phyloP scores from a whole-genome alignment of 2,888 invertebrate species.

The Xanthorhoe designata region DNA sequence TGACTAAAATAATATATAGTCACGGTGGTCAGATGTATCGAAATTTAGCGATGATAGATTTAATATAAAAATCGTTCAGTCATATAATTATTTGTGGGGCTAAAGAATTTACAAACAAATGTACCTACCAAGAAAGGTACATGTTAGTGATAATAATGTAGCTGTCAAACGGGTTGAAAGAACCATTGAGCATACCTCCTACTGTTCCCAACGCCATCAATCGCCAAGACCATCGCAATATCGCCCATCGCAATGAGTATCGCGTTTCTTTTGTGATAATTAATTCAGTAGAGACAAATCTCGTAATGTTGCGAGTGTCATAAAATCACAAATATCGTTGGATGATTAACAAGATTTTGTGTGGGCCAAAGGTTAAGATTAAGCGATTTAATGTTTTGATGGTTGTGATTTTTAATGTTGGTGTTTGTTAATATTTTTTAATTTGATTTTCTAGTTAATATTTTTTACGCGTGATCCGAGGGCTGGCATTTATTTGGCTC shows the following conservation, averaged over 20 bases:
- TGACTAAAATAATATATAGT: no score
- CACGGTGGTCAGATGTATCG: no score
- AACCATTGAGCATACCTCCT: slow-evolving; percentile 26
- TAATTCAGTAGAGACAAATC: slow-evolving; percentile 38
- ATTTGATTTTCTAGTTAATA: background rate
- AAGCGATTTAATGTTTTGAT: background rate
- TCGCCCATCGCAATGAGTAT: slow-evolving; percentile 22
- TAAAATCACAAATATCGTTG: slow-evolving; percentile 66
- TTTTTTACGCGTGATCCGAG: no score
- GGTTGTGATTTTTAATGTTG: background rate
- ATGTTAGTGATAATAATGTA: slow-evolving; percentile 1
- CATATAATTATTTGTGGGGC: no score
- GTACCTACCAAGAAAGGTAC: no score
- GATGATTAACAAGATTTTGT: slow-evolving; percentile 58
- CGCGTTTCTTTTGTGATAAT: slow-evolving; percentile 42
- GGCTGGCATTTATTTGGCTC: no score
- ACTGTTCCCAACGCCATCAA: slow-evolving; percentile 31
- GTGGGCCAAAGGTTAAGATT: slow-evolving; percentile 38
- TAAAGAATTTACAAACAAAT: background rate
- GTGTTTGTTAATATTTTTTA: no score
- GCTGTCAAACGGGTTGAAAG: background rate
- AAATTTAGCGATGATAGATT: no score
- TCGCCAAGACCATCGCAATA: slow-evolving; percentile 3
- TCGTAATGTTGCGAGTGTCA: slow-evolving; percentile 50
- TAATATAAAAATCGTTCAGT: no score